Percentiles rank a stretch among this genome's conserved stretches.
These are phyloP conservation scores for Chrysolina haemoptera DNA, from an alignment of 2,888 invertebrate species.

Conservation along the genomic window DNA sequence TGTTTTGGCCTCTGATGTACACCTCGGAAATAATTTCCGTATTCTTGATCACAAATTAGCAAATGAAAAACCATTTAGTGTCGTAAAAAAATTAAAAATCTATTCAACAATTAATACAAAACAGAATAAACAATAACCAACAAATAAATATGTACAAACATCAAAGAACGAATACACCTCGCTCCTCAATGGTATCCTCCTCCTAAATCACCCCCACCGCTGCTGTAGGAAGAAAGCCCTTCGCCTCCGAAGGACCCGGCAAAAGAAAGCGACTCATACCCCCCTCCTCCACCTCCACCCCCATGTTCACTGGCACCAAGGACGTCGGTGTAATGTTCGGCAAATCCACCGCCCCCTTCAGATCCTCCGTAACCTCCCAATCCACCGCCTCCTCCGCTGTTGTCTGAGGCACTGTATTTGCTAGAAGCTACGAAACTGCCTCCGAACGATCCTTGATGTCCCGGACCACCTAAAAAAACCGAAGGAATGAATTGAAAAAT, in stretches of 20 bases:
- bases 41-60: no score
- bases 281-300: slow-evolving; percentile 36
- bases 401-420: slow-evolving; percentile 56
- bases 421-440: slow-evolving; percentile 59
- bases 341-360: slow-evolving; percentile 42
- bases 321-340: slow-evolving; percentile 57
- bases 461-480: slow-evolving; percentile 46
- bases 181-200: slow-evolving; percentile 41
- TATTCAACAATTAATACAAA: slow-evolving; percentile 35
- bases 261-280: slow-evolving; percentile 4
- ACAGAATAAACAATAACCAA: slow-evolving; percentile 31
- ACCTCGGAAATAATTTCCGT: no score
- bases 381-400: slow-evolving; percentile 49
- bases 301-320: slow-evolving; percentile 51
- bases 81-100: slow-evolving; percentile 30
- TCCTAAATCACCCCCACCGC: slow-evolving; percentile 31
- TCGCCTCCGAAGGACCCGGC: slow-evolving; percentile 36
- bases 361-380: slow-evolving; percentile 48
- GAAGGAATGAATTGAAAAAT: neutral
- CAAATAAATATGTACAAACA: slow-evolving; percentile 21
- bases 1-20: no score
- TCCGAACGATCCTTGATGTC: slow-evolving; percentile 56
- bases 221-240: slow-evolving; percentile 31
- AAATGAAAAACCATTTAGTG: no score
- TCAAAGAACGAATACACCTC: neutral